Conservation (phyloP, 1,140 invertebrate genomes). For the Heliothis virescens region DNA sequence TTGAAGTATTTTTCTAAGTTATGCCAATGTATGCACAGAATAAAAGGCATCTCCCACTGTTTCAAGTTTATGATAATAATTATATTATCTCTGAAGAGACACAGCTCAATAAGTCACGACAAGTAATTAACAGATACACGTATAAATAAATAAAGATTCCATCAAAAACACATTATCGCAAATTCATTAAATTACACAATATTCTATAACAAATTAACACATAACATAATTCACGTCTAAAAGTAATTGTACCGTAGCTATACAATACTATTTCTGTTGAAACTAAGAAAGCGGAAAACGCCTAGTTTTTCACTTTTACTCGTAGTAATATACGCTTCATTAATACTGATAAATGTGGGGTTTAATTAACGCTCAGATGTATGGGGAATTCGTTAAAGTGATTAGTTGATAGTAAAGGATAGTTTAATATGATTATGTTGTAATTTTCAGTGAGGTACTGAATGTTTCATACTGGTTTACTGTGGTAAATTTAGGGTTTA, state of each 20-base stretch:
- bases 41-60: no score
- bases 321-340: not conserved
- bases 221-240: not conserved
- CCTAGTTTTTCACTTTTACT: constrained; percentile 32
- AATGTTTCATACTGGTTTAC: not conserved
- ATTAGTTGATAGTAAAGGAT: not conserved
- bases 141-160: no score
- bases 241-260: not conserved
- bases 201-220: not conserved
- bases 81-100: no score
- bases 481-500: no score
- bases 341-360: not conserved
- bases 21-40: no score
- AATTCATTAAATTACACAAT: not conserved
- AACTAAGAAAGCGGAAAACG: constrained; percentile 33
- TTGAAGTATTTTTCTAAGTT: no score
- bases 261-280: not conserved
- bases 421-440: not conserved
- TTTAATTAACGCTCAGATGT: not conserved
- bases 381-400: not conserved
- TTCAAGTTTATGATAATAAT: no score
- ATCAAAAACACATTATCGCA: no score
- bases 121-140: no score
- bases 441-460: not conserved
- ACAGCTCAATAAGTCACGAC: no score